Percentiles rank a stretch among this genome's conserved stretches.
Conservation (phyloP, 2,888 invertebrate genomes). For the Chydorus sphaericus region DNA sequence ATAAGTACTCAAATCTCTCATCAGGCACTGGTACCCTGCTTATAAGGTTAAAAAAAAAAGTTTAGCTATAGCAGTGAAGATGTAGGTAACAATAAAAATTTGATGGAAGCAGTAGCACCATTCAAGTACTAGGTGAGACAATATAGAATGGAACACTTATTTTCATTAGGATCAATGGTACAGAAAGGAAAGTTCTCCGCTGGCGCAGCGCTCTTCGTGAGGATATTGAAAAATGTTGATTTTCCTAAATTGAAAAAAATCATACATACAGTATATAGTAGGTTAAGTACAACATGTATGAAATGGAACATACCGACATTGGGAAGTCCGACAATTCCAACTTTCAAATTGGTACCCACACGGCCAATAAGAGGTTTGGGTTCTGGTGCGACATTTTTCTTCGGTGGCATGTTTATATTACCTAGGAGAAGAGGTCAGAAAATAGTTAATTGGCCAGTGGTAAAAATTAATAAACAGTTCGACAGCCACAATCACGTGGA, state of each 20-base stretch:
- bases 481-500: no score
- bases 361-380: conserved; percentile 82
- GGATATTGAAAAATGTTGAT: conserved; percentile 97
- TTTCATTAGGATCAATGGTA: conserved; percentile 99
- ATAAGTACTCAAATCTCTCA: conserved; percentile 78
- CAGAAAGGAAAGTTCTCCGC: conserved; percentile 99
- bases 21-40: conserved; percentile 97
- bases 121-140: no score
- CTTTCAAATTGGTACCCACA: conserved; percentile 87
- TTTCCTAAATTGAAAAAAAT: conserved; percentile 42
- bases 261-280: no score
- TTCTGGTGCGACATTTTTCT: conserved; percentile 68
- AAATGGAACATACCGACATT: conserved; percentile 13
- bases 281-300: no score
- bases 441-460: no score
- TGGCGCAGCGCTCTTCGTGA: conserved; percentile 92
- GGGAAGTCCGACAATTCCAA: conserved; percentile 90
- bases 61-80: no score
- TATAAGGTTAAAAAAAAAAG: conserved; percentile 29
- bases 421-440: no score
- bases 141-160: conserved; percentile 59
- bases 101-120: no score
- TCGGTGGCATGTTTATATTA: conserved; percentile 40
- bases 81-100: background rate
- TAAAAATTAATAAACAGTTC: no score